Evolutionary conservation across 2,888 invertebrate genomes (phyloP), one percentile per base, ranked within the genome.

Genomic region (Anticlea derivata): DNA sequence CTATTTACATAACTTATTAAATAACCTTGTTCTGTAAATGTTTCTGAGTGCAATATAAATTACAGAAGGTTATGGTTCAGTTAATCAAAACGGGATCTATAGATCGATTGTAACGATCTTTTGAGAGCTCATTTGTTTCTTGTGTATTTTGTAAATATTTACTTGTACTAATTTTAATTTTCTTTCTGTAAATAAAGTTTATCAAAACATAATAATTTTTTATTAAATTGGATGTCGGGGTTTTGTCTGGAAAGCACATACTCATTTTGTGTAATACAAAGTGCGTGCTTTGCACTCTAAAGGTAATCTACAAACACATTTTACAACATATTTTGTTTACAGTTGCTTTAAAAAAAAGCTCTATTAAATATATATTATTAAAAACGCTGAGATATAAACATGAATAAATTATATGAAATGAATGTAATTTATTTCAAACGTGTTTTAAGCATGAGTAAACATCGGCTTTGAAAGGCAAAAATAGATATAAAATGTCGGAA

Each of bases 221-320:
- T 63, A 65, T 59, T 55, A 67, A 67, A 70, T 65, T 50, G 27
- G 23, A 27, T 23, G 24, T 7, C 20, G 1, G 17, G 17, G 5
- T 7, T 20, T 39, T 35, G 11, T 10, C 17, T 38, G 20, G 7
- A 35, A 22, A 35, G 27, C 20, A 44, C 5, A 31, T 7, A 24
- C 7, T 24, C 11, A 8, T 17, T 20, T 10, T 8, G 7, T 29
- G 6, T 11, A 11, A 29, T 6, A 11, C 29, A 11, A 29, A 29
- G 10, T 2, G 22, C 20, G 20, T 6, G 8, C n/a, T 8, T 3
- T 17, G 4, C 17, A 17, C 17, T 17, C 17, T n/a, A n/a, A n/a
- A 4, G 2, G 20, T 10, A 34, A 8, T 10, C 3, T 20, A n/a
- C 8, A 20, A 20, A 34, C 5, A 34, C 22, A 22, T 10, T 22